These are phyloP conservation scores for Pseudoatta argentina DNA, from an alignment of 1,140 invertebrate genomes.

Conservation along the genomic window DNA sequence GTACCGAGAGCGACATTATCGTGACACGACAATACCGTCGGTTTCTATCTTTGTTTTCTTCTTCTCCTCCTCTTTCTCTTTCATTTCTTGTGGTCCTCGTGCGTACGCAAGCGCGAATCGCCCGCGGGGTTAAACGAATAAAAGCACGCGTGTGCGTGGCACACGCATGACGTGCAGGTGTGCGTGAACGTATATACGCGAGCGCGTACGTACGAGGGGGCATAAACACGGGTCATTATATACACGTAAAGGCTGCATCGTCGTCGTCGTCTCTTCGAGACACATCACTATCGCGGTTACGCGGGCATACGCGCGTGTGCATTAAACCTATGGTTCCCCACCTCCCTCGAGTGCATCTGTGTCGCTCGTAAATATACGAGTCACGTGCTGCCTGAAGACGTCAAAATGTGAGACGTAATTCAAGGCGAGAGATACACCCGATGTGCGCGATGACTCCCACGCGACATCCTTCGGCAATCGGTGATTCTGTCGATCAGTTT, in stretches of 20 bases:
- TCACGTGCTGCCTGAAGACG: slow-evolving; percentile 83
- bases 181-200: slow-evolving; percentile 60
- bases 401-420: slow-evolving; percentile 80
- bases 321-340: slow-evolving; percentile 21
- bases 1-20: slow-evolving; percentile 61
- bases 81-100: slow-evolving; percentile 33
- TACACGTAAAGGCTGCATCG: slow-evolving; percentile 82
- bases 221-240: slow-evolving; percentile 85
- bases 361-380: slow-evolving; percentile 84
- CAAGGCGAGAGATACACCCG: slow-evolving; percentile 62
- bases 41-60: background rate
- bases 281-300: slow-evolving; percentile 65
- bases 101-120: slow-evolving; percentile 45
- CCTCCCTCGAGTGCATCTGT: slow-evolving; percentile 67
- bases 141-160: slow-evolving; percentile 69
- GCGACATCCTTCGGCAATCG: slow-evolving; percentile 45
- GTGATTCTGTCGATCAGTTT: slow-evolving; percentile 13
- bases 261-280: slow-evolving; percentile 64
- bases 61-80: background rate
- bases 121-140: slow-evolving; percentile 66
- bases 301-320: slow-evolving; percentile 60
- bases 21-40: slow-evolving; percentile 54
- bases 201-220: slow-evolving; percentile 70
- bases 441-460: slow-evolving; percentile 65
- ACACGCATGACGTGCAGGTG: slow-evolving; percentile 72